Conservation (phyloP, 1,140 invertebrate species). For the Lepidurus arcticus region DNA sequence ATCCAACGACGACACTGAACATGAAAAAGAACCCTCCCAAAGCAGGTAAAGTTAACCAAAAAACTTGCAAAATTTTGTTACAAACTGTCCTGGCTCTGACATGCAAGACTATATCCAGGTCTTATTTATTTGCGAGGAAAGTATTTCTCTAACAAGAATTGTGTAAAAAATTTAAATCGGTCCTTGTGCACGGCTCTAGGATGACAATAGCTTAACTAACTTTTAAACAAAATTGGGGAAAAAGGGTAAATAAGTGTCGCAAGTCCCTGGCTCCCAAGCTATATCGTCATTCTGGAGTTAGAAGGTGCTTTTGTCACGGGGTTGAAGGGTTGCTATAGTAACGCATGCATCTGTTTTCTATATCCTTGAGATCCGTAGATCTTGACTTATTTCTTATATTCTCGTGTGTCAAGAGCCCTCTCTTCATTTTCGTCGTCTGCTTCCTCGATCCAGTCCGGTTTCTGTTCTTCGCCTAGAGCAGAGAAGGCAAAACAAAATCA, state of each 20-base stretch:
- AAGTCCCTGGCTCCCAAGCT: background rate
- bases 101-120: no score
- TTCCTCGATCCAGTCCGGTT: background rate
- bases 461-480: background rate
- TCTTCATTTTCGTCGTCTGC: background rate
- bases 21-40: constrained; percentile 28
- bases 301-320: background rate
- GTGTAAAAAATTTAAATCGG: no score
- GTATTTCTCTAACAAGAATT: no score
- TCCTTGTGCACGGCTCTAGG: no score
- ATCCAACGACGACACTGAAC: constrained; percentile 40
- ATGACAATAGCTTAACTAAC: no score
- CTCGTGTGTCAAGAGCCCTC: background rate
- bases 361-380: background rate
- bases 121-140: no score
- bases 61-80: background rate
- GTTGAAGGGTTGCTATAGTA: constrained; percentile 3
- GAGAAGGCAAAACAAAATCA: background rate
- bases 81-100: background rate
- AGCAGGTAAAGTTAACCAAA: constrained; percentile 25
- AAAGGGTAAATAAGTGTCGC: background rate
- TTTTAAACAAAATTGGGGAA: background rate
- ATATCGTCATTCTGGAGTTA: background rate
- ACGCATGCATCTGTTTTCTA: constrained; percentile 8
- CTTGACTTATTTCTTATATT: background rate